Percentiles rank a stretch among this genome's conserved stretches.
phyloP scores from a whole-genome alignment of 2,888 invertebrate genomes.

The Oligia latruncula region DNA sequence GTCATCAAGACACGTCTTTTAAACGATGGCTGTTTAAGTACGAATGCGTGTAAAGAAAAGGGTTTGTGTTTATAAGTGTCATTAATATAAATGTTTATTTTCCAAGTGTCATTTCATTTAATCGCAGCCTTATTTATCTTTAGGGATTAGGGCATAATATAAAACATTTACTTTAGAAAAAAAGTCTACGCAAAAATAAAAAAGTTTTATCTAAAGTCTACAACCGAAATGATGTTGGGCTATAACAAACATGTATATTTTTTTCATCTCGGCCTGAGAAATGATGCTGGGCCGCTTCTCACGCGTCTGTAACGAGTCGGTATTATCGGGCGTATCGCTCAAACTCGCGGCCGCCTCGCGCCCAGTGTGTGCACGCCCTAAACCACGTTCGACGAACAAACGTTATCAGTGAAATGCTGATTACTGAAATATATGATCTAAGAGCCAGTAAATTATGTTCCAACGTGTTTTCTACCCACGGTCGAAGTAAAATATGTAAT shows the following conservation, averaged over 20 bases:
- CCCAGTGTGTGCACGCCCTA: slow-evolving; percentile 65
- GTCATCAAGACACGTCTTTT: slow-evolving; percentile 78
- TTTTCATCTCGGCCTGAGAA: slow-evolving; percentile 74
- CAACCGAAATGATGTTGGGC: slow-evolving; percentile 51
- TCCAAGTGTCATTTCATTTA: slow-evolving; percentile 39
- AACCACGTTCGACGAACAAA: slow-evolving; percentile 56
- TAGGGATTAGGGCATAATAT: slow-evolving; percentile 7
- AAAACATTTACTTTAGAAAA: slow-evolving; percentile 12
- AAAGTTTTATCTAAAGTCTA: slow-evolving; percentile 49
- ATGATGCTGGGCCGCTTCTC: slow-evolving; percentile 77
- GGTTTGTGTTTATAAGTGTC: slow-evolving; percentile 48
- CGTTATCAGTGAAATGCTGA: slow-evolving; percentile 54
- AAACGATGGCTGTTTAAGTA: slow-evolving; percentile 82
- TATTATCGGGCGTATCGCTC: slow-evolving; percentile 72
- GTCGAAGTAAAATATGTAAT: slow-evolving; percentile 47
- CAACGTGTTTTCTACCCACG: slow-evolving; percentile 51
- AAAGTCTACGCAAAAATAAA: slow-evolving; percentile 39
- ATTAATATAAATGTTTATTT: slow-evolving; percentile 56
- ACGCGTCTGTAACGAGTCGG: slow-evolving; percentile 72
- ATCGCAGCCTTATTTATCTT: slow-evolving; percentile 36
- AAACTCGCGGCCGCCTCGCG: slow-evolving; percentile 55
- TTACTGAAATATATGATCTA: slow-evolving; percentile 66
- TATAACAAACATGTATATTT: slow-evolving; percentile 63
- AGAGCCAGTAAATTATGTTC: slow-evolving; percentile 56
- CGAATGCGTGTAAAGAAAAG: slow-evolving; percentile 82